phyloP scores from a whole-genome alignment of 2,888 invertebrate species.

The Stictocephala bisonia region DNA sequence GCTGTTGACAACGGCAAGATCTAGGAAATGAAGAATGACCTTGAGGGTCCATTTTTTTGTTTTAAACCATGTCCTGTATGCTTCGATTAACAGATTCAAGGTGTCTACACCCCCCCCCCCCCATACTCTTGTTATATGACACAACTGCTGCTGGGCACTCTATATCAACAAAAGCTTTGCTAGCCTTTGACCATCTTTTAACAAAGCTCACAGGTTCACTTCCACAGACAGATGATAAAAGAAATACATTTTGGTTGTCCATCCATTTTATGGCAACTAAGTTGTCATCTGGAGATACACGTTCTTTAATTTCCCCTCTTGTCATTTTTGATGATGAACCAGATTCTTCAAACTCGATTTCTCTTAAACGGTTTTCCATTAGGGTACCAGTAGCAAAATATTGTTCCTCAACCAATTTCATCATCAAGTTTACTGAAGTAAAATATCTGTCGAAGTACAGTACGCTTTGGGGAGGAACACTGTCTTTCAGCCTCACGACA shows the following conservation, averaged over 20 bases:
- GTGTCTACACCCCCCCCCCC: constrained; percentile 28
- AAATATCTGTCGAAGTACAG: constrained; percentile 32
- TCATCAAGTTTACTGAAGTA: background rate
- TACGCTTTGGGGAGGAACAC: constrained; percentile 7
- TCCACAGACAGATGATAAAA: constrained; percentile 25
- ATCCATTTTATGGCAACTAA: constrained; percentile 15
- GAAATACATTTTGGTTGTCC: background rate
- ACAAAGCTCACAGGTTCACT: constrained; percentile 9
- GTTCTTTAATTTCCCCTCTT: constrained; percentile 18
- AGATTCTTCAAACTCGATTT: background rate
- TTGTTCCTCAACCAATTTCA: constrained; percentile 3
- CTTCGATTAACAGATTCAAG: constrained; percentile 22
- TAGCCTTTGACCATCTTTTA: background rate
- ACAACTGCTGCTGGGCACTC: constrained; percentile 3
- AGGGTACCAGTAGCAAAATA: constrained; percentile 4
- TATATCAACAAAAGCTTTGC: background rate
- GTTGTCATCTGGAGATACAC: background rate
- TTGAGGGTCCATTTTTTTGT: constrained; percentile 29
- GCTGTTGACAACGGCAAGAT: constrained; percentile 18
- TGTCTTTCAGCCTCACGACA: constrained; percentile 21
- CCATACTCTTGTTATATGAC: constrained; percentile 16
- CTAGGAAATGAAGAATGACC: constrained; percentile 22
- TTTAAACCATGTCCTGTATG: constrained; percentile 27
- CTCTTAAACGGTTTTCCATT: background rate
- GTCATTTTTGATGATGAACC: background rate